A percentile compares a stretch with the other conserved stretches of the same genome.
phyloP scores from a whole-genome alignment of 2,797 vertebrate species.

The Petrocephalus sullivani region DNA sequence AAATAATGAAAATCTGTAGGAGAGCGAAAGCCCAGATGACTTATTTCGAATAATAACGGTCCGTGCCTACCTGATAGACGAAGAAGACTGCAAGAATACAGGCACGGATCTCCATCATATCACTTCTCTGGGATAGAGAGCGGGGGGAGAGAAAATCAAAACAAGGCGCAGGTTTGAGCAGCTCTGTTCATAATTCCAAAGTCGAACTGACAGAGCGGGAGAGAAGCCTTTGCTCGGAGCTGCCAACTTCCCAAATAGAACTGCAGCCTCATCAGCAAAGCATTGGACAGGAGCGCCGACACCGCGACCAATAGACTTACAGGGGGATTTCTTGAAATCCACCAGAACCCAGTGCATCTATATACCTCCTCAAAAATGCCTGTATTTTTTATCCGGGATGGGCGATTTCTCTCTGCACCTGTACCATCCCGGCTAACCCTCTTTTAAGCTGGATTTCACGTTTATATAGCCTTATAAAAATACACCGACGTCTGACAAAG shows the following conservation, averaged over 20 bases:
- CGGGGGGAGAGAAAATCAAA: constrained; percentile 58
- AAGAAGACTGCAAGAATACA: constrained; percentile 78
- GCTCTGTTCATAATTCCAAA: constrained; percentile 98
- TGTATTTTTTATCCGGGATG: background rate
- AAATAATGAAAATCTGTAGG: background rate
- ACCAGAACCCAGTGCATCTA: constrained; percentile 22
- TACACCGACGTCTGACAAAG: background rate
- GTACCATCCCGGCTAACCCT: background rate
- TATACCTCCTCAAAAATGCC: constrained; percentile 11
- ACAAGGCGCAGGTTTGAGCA: constrained; percentile 77
- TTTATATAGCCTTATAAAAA: constrained; percentile 23
- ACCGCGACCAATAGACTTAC: constrained; percentile 94
- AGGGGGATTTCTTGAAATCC: constrained; percentile 71
- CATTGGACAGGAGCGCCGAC: constrained; percentile 80
- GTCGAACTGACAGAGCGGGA: constrained; percentile 78
- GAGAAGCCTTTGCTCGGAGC: constrained; percentile 77
- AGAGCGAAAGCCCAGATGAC: background rate
- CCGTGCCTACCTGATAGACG: constrained; percentile 84
- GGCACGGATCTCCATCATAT: constrained; percentile 78
- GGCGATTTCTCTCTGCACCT: background rate
- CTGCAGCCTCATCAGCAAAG: constrained; percentile 89
- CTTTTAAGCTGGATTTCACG: background rate
- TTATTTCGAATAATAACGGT: constrained; percentile 2
- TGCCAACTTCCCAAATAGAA: constrained; percentile 97
- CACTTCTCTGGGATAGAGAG: constrained; percentile 43